phyloP scores from a whole-genome alignment of 2,113 vertebrate genomes.

The Tympanuchus pallidicinctus region DNA sequence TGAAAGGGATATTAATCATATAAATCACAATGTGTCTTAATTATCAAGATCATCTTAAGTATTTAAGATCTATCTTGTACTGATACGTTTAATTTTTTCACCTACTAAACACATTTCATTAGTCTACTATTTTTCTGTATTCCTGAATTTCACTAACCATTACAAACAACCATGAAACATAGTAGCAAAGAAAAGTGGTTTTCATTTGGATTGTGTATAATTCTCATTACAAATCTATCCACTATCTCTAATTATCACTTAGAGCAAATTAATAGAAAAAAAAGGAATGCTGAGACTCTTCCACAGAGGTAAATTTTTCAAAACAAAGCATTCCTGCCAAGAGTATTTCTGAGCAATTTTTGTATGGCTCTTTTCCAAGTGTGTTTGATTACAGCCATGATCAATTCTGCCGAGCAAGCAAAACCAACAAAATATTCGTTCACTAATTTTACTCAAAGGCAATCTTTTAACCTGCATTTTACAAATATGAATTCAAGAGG shows the following conservation, averaged over 20 bases:
- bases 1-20: background rate
- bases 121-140: background rate
- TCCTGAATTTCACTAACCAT: background rate
- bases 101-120: background rate
- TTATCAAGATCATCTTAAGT: background rate
- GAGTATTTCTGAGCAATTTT: conserved; percentile 51
- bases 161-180: background rate
- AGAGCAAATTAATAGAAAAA: conserved; percentile 31
- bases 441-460: conserved; percentile 26
- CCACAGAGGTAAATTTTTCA: conserved; percentile 42
- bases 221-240: conserved; percentile 36
- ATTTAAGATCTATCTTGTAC: background rate
- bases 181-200: background rate
- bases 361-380: conserved; percentile 39
- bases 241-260: conserved; percentile 53
- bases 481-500: background rate
- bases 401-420: conserved; percentile 43
- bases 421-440: conserved; percentile 40
- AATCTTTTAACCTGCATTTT: background rate
- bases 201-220: background rate
- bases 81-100: background rate
- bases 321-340: conserved; percentile 38
- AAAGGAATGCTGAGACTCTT: conserved; percentile 11
- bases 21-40: background rate
- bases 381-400: conserved; percentile 42